Evolutionary conservation across 2,113 vertebrate genomes (phyloP), one percentile per base, ranked within the genome.

Genomic region (Corydoras maculifer): DNA sequence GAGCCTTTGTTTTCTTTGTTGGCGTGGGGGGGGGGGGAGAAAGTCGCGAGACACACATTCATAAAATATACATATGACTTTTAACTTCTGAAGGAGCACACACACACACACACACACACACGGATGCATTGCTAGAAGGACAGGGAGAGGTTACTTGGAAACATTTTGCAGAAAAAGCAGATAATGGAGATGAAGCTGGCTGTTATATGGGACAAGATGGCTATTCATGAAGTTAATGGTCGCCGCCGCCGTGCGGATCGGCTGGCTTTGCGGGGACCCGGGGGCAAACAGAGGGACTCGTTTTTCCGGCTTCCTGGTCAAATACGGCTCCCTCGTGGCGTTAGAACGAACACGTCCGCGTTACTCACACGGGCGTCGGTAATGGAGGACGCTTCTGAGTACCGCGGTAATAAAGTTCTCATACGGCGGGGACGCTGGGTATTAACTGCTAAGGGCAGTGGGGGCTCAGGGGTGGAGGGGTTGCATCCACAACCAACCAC

Each of bases 11-110:
- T 92, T 90, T 86, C 70, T 50, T 9, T 48, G 60, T 6, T 30
- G 64, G 53, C 62, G 62, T 51, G 29, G 70, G 9, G 51, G 55
- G 32, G 50, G 43, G 11, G 90, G 91, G 86, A 93, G 84, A 91
- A 90, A 92, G 94, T 93, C 93, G 92, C 91, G 93, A 91, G 92
- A 93, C 93, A 91, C 92, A 91, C 94, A 90, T 92, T 98, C 88
- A 89, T 88, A 89, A 90, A 90, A 90, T 87, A 90, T 89, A 90
- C 88, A 87, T 87, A 78, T 78, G 85, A 83, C 82, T 82, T 83
- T 86, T 84, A 86, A 84, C 87, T 88, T 88, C 82, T 84, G 85
- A 88, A 87, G 87, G 86, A 87, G 86, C 84, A 84, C 82, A 86
- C 83, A 83, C 84, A 88, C 71, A 88, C 86, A 85, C 35, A 43